Base-by-base conservation (phyloP, 2,888 invertebrate species). In the Hofmannophila pseudospretella region DNA sequence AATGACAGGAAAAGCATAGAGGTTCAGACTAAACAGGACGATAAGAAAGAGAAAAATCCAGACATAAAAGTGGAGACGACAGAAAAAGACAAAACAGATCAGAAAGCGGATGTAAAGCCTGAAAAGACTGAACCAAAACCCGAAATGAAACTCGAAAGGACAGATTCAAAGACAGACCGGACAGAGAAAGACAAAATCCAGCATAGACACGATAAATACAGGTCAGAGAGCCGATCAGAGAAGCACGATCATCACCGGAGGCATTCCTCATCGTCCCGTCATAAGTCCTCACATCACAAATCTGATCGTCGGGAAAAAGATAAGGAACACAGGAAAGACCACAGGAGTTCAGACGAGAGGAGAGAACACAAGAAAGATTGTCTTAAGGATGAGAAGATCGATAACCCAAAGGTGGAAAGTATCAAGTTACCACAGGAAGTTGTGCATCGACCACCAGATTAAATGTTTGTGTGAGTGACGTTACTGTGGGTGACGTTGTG, bases 361-460 rank as follows among this genome's bases (percentile, higher is more conserved):
- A 32, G 27, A 30, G 34, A 32, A 25, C n/a, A n/a, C 8, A 36
- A 42, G 33, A 50, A 39, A 33, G 57, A 56, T 16, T 50, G 41
- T 39, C 50, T 35, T n/a, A n/a, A n/a, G n/a, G n/a, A n/a, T n/a
- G n/a, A n/a, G 4, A 63, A 54, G 44, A 56, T 49, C 40, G 46
- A 54, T 13, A 49, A 55, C 14, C 55, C 53, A 44, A 51, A 50
- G 2, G 23, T 23, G 23, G 65, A 64, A 30, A 48, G 60, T 44
- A 62, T 54, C 5, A 76, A 76, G 58, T 60, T 74, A 60, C 67
- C 71, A 37, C 64, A 65, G 22, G 57, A 59, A 8, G 62, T 69
- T 27, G 65, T 72, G 1, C 74, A 79, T 30, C 67, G 74, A 31
- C 71, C 82, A 30, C 82, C 82, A 0, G 82, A 82, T 62, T 82